Base-by-base conservation (phyloP, 2,888 invertebrate genomes). In the Nomada flava region DNA sequence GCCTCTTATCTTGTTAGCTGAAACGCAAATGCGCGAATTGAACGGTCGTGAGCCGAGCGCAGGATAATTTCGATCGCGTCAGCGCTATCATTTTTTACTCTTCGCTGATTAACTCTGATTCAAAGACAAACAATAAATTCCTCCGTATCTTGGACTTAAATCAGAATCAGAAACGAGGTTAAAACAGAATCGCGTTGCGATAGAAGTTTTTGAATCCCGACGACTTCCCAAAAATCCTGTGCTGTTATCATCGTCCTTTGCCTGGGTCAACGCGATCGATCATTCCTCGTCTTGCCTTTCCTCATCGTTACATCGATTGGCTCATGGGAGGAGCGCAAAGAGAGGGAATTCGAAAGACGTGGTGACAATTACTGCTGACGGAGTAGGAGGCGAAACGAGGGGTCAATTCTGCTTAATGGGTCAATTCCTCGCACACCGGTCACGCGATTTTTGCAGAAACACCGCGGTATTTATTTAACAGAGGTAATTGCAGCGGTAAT, bases 331-430 rank as follows among this genome's bases (percentile, higher is more conserved):
- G 4, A 7, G 13, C 1, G 23, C n/a, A 15, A 57, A 57, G 57
- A 13, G 57, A 36, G 70, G 9, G 15, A 50, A 26, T 20, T 26
- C 62, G 60, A 36, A 36, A 53, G 42, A 42, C 29, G 53, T 57
- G 55, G 11, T 11, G 29, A 47, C 36, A 65, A 85, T 88, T 84
- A 79, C 64, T 10, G 68, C 53, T 18, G 42, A 52, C 44, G 18
- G 50, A 18, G 23, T 18, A 59, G 55, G 59, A 68, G 52, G 52
- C 71, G 81, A 42, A 67, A 75, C 52, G 73, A 57, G 57, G 68
- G 86, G 88, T 88, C 86, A 86, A 53, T 47, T 60, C 70, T 52
- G 80, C 86, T 36, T 88, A 80, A 86, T 76, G 64, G 79, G 79
- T 88, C 77, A 88, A 88, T 79, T 81, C 60, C 76, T 50, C 60